phyloP scores from a whole-genome alignment of 2,113 vertebrate genomes.

The Rostratula benghalensis region DNA sequence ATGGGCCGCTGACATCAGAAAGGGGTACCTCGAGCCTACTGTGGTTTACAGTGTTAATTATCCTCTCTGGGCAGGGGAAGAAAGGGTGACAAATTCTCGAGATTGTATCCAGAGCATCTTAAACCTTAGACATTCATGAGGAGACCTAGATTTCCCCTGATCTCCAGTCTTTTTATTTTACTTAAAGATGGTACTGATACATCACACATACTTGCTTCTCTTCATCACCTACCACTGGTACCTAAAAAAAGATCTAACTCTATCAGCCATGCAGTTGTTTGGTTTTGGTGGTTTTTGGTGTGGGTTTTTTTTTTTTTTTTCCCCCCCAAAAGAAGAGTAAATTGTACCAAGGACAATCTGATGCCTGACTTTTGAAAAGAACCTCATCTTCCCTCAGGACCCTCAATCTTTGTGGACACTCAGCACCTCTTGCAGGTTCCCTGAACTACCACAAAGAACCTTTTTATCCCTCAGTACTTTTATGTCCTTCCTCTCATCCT shows the following conservation, averaged over 20 bases:
- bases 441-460: not conserved
- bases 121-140: not conserved
- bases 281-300: no score
- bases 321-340: not conserved
- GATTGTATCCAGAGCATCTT: not conserved
- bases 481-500: not conserved
- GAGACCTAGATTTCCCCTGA: not conserved
- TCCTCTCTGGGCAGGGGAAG: not conserved
- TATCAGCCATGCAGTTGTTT: not conserved
- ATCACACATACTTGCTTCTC: not conserved
- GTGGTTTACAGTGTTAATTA: constrained; percentile 24
- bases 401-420: not conserved
- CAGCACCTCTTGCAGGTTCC: not conserved
- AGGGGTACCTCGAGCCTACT: not conserved
- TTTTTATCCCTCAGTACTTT: not conserved
- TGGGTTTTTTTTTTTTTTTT: not conserved
- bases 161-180: not conserved
- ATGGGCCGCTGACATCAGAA: not conserved
- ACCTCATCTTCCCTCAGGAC: not conserved
- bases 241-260: not conserved
- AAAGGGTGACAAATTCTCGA: not conserved
- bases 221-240: not conserved
- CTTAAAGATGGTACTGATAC: not conserved
- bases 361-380: not conserved
- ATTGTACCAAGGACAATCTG: not conserved